Percentiles rank a stretch among this genome's conserved stretches.
Conservation (phyloP, 2,113 vertebrate genomes). For the Carassius carassius region DNA sequence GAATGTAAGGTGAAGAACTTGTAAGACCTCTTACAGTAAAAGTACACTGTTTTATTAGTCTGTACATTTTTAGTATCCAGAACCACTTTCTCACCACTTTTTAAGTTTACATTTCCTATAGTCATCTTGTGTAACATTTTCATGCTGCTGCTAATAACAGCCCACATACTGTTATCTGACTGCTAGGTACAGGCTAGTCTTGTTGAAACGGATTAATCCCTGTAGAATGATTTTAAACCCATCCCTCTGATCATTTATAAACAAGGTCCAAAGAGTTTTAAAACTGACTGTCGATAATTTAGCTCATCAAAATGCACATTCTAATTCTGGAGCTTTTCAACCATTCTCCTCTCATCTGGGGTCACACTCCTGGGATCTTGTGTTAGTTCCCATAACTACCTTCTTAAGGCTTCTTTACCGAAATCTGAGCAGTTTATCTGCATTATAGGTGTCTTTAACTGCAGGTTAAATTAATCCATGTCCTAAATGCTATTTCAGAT, state of each 20-base stretch:
- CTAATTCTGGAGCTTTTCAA: background rate
- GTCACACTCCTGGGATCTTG: slow-evolving; percentile 59
- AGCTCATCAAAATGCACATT: slow-evolving; percentile 11
- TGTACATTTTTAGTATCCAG: background rate
- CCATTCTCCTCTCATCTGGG: background rate
- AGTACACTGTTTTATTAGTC: background rate
- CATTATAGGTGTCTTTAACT: too few species aligned
- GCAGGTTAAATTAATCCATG: too few species aligned
- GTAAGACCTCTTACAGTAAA: background rate
- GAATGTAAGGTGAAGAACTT: background rate
- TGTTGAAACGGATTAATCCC: background rate
- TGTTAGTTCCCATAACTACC: slow-evolving; percentile 55
- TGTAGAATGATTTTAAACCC: background rate
- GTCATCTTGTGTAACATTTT: background rate
- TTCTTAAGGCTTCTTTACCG: background rate
- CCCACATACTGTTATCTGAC: background rate
- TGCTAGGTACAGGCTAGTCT: background rate
- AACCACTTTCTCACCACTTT: too few species aligned
- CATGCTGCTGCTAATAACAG: background rate
- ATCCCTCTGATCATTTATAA: background rate
- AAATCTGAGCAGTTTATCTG: background rate
- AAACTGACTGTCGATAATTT: background rate
- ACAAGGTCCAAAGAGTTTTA: background rate
- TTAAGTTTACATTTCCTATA: background rate
- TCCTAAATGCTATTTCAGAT: too few species aligned